phyloP scores from a whole-genome alignment of 2,797 vertebrate species.

The Catharus ustulatus region DNA sequence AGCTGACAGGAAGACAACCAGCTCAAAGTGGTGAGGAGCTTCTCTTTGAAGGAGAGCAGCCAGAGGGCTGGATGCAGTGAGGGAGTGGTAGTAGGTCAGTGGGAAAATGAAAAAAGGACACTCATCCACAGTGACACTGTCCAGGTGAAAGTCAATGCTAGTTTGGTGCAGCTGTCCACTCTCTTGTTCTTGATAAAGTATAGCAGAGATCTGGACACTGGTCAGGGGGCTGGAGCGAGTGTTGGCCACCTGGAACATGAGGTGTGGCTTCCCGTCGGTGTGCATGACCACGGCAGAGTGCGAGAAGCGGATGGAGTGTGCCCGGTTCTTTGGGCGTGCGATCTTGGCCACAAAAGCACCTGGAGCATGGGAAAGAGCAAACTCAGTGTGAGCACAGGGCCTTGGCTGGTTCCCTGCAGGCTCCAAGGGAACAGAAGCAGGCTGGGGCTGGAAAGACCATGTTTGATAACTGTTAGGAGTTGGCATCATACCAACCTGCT shows the following conservation, averaged over 20 bases:
- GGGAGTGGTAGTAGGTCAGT: slow-evolving; percentile 88
- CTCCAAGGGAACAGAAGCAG: neutral
- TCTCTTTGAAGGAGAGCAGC: slow-evolving; percentile 83
- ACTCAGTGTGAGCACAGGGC: neutral
- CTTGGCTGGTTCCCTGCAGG: neutral
- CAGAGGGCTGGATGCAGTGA: slow-evolving; percentile 87
- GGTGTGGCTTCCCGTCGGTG: slow-evolving; percentile 83
- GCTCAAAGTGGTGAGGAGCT: slow-evolving; percentile 83
- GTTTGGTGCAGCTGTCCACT: slow-evolving; percentile 90
- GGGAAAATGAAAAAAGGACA: slow-evolving; percentile 95
- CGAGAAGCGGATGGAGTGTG: slow-evolving; percentile 91
- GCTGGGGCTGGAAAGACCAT: neutral
- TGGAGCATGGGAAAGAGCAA: slow-evolving; percentile 63
- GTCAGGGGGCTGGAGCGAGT: slow-evolving; percentile 87
- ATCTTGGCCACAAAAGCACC: slow-evolving; percentile 99
- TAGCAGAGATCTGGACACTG: slow-evolving; percentile 86
- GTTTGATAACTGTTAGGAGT: neutral
- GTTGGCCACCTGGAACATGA: slow-evolving; percentile 93
- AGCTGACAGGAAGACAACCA: slow-evolving; percentile 92
- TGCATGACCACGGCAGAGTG: slow-evolving; percentile 87
- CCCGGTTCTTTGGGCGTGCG: slow-evolving; percentile 92
- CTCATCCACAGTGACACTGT: slow-evolving; percentile 80
- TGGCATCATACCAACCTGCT: neutral
- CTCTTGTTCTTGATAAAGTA: slow-evolving; percentile 90
- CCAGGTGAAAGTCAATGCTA: slow-evolving; percentile 88